Evolutionary conservation across 1,140 invertebrate genomes (phyloP).

Genomic region (Drosophila pruinosa): DNA sequence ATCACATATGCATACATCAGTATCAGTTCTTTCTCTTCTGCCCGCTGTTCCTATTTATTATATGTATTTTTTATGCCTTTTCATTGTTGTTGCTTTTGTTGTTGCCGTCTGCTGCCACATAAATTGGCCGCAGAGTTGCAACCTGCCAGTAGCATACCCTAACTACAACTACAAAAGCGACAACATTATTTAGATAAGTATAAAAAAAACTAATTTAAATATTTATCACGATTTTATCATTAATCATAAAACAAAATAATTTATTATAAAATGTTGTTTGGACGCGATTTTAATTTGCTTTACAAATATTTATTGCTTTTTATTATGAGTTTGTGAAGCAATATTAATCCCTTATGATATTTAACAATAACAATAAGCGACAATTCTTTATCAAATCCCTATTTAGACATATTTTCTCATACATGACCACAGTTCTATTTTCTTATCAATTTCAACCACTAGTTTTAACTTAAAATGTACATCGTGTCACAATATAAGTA

Average conservation of each 20-base stretch:
- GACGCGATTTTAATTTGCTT: neutral
- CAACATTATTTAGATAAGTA: neutral
- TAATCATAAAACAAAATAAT: neutral
- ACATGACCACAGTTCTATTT: neutral
- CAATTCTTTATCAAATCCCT: too few relatives aligned
- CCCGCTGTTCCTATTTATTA: constrained; percentile 12
- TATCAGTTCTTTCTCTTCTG: constrained; percentile 21
- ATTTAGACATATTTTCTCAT: too few relatives aligned
- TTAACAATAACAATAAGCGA: neutral
- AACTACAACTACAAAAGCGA: neutral
- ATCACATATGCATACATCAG: constrained; percentile 70
- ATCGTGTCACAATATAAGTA: neutral
- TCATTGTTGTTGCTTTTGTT: constrained; percentile 5
- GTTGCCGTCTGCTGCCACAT: constrained; percentile 49
- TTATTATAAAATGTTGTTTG: neutral
- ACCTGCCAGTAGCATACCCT: constrained; percentile 34
- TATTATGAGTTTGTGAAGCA: neutral
- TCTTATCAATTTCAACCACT: neutral
- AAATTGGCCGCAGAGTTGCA: constrained; percentile 60
- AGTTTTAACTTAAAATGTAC: too few relatives aligned
- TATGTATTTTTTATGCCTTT: constrained; percentile 22
- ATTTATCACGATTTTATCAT: neutral
- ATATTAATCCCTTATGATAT: neutral
- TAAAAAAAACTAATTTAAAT: neutral
- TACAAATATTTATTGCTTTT: neutral